These are phyloP conservation scores for Euzetes globulus DNA, from an alignment of 2,888 invertebrate species.

Conservation along the genomic window DNA sequence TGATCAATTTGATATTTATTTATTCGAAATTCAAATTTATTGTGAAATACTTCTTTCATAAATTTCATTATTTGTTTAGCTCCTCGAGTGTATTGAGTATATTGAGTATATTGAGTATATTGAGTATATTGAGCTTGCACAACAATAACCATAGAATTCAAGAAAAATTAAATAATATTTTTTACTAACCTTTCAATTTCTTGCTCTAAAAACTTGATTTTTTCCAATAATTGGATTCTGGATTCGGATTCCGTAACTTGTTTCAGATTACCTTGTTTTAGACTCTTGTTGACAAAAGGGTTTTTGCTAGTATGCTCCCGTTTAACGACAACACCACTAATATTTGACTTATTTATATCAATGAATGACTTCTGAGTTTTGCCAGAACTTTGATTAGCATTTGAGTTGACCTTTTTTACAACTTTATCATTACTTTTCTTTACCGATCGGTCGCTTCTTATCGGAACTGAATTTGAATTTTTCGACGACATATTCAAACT, in stretches of 20 bases:
- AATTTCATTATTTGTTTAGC: too few species aligned
- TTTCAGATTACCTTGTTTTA: background rate
- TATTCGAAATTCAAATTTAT: too few species aligned
- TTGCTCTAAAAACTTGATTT: constrained; percentile 3
- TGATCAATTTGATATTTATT: too few species aligned
- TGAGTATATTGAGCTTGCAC: too few species aligned
- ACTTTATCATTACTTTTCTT: background rate
- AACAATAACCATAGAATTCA: too few species aligned
- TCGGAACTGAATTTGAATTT: background rate
- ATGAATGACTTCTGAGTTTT: background rate
- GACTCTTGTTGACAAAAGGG: background rate
- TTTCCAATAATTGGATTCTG: background rate
- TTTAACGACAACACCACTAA: background rate
- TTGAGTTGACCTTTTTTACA: background rate
- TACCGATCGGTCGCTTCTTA: background rate
- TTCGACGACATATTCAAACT: background rate
- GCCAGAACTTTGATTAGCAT: background rate
- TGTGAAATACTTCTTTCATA: too few species aligned
- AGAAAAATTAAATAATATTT: too few species aligned
- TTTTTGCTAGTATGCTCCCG: background rate
- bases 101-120: too few species aligned
- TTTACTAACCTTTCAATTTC: background rate
- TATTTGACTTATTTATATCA: background rate
- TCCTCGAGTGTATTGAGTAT: too few species aligned
- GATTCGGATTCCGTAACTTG: background rate